A percentile compares a stretch with the other conserved stretches of the same genome.
Evolutionary conservation across 2,113 vertebrate species (phyloP).

Genomic region (Pristiophorus japonicus): DNA sequence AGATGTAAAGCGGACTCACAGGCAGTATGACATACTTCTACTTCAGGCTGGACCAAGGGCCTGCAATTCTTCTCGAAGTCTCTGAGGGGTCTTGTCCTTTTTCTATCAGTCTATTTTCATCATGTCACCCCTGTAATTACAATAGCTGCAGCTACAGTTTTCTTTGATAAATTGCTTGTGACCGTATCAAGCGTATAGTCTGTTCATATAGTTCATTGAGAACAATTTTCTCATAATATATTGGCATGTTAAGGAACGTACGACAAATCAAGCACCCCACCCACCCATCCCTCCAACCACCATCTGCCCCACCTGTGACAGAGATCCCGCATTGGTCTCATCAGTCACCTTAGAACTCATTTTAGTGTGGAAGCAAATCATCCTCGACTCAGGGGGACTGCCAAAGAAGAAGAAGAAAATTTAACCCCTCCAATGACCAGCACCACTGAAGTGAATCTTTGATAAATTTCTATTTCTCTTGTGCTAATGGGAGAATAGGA

Average conservation of each 20-base stretch:
- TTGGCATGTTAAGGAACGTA: neutral
- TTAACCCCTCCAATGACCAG: neutral
- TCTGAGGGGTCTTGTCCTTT: neutral
- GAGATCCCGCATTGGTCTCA: too few species aligned
- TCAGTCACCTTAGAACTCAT: too few species aligned
- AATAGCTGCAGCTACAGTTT: neutral
- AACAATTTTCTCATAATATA: neutral
- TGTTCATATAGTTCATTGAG: neutral
- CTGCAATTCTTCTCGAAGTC: neutral
- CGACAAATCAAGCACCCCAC: too few species aligned
- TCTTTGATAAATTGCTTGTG: neutral
- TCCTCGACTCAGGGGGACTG: too few species aligned
- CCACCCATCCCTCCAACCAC: too few species aligned
- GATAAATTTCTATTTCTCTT: too few species aligned
- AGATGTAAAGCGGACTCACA: neutral
- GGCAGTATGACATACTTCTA: neutral
- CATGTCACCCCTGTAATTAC: neutral
- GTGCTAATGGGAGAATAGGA: too few species aligned
- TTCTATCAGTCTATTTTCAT: neutral
- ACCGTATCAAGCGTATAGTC: neutral
- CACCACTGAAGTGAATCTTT: neutral
- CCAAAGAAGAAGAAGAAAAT: too few species aligned
- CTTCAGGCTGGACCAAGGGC: neutral
- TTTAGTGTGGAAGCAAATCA: too few species aligned
- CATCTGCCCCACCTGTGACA: too few species aligned